phyloP scores from a whole-genome alignment of 1,140 invertebrate genomes.

The Eueides isabella region DNA sequence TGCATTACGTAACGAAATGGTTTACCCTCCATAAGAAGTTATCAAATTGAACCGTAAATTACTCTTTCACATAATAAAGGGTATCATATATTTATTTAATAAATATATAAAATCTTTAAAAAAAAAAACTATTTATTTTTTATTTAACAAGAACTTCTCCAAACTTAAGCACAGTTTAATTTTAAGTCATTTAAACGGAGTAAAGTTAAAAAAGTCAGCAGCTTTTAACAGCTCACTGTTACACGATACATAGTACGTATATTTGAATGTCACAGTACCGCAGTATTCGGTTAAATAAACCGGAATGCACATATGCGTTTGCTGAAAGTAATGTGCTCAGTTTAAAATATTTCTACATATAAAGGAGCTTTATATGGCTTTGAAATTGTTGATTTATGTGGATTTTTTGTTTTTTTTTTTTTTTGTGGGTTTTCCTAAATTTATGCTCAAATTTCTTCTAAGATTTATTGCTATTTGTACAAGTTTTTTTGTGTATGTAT shows the following conservation, averaged over 20 bases:
- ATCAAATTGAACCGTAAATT: too few species aligned
- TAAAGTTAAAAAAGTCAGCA: not conserved
- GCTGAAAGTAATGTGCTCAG: not conserved
- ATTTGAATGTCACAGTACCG: slow-evolving; percentile 9
- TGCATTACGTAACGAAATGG: too few species aligned
- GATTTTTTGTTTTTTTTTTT: not conserved
- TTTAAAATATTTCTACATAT: slow-evolving; percentile 8
- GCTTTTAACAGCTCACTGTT: not conserved
- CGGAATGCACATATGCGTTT: slow-evolving; percentile 4
- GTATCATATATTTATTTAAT: too few species aligned
- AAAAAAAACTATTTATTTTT: too few species aligned
- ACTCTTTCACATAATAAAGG: too few species aligned
- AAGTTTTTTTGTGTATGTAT: not conserved
- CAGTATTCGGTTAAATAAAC: slow-evolving; percentile 1
- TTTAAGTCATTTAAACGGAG: not conserved
- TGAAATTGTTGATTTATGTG: not conserved
- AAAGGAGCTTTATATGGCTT: slow-evolving; percentile 1
- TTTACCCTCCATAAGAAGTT: too few species aligned
- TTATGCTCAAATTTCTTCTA: not conserved
- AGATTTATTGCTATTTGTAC: not conserved
- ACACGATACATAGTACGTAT: not conserved
- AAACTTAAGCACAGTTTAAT: not conserved
- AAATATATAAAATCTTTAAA: too few species aligned
- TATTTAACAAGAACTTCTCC: too few species aligned
- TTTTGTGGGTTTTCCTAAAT: too few species aligned